A percentile compares a stretch with the other conserved stretches of the same genome.
Evolutionary conservation across 2,113 vertebrate genomes (phyloP).

Genomic region (Myrmecophaga tridactyla): DNA sequence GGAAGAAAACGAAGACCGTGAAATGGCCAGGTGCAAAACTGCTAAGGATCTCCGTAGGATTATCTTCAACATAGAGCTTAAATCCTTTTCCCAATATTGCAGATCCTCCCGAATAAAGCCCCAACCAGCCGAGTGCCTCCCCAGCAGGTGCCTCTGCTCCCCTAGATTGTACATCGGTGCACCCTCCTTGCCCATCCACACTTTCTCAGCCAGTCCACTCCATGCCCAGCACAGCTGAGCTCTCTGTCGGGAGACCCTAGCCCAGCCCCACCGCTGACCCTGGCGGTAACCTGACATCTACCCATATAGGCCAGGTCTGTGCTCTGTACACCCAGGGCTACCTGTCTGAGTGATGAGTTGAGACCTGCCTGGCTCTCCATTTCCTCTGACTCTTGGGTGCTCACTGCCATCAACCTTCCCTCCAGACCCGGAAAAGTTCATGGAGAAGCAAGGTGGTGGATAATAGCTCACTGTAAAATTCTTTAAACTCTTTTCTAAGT

Average conservation of each 20-base stretch:
- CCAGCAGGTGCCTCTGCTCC: not conserved
- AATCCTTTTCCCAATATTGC: not conserved
- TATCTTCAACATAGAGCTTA: not conserved
- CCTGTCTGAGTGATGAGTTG: rapidly evolving
- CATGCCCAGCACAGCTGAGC: too few species aligned
- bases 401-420: not conserved
- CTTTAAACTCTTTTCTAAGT: not conserved
- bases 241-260: too few species aligned
- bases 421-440: not conserved
- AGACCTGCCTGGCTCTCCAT: not conserved
- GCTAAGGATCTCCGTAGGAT: not conserved
- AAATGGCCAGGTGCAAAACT: not conserved
- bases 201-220: too few species aligned
- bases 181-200: too few species aligned
- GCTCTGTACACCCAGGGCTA: not conserved
- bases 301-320: too few species aligned
- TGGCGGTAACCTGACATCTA: too few species aligned
- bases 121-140: too few species aligned
- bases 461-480: not conserved
- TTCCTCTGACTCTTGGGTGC: not conserved
- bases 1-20: not conserved
- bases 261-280: too few species aligned
- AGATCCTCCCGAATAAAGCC: not conserved
- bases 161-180: too few species aligned
- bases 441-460: not conserved